A percentile compares a stretch with the other conserved stretches of the same genome.
phyloP scores from a whole-genome alignment of 2,113 vertebrate species.

The Leptocoma aspasia region DNA sequence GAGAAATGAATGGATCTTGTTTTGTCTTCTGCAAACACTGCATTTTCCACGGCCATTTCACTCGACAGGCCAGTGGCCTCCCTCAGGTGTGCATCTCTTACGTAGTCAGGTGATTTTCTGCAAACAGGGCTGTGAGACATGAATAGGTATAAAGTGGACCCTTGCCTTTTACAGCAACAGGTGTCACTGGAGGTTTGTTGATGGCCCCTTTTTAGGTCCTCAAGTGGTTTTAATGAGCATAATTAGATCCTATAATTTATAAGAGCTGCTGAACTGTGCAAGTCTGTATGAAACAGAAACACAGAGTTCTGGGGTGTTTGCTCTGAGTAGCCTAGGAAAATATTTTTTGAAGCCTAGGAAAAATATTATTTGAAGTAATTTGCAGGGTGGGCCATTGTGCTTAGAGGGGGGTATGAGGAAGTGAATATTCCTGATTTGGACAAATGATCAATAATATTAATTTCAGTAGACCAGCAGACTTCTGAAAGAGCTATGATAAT shows the following conservation, averaged over 20 bases:
- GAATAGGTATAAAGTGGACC: not conserved
- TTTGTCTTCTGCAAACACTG: conserved; percentile 9
- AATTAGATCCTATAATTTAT: not conserved
- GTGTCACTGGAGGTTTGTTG: not conserved
- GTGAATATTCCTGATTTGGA: not conserved
- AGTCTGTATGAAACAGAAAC: not conserved
- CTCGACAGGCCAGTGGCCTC: not conserved
- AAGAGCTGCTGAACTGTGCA: not conserved
- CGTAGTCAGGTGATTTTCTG: not conserved
- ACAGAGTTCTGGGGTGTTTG: not conserved
- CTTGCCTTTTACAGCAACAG: not conserved
- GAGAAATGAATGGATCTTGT: conserved; percentile 29
- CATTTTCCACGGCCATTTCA: conserved; percentile 1
- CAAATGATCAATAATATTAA: not conserved
- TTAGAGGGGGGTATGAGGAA: not conserved
- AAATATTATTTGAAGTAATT: not conserved
- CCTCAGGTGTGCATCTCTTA: not conserved
- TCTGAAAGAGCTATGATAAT: not conserved
- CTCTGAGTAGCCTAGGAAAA: not conserved
- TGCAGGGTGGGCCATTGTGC: not conserved
- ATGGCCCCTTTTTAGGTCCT: not conserved
- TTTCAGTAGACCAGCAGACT: not conserved
- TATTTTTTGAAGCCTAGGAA: not conserved
- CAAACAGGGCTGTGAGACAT: not conserved
- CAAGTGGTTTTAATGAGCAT: not conserved